Percentiles rank a stretch among this genome's conserved stretches.
phyloP scores from a whole-genome alignment of 2,888 invertebrate genomes.

The Xestia ashworthii region DNA sequence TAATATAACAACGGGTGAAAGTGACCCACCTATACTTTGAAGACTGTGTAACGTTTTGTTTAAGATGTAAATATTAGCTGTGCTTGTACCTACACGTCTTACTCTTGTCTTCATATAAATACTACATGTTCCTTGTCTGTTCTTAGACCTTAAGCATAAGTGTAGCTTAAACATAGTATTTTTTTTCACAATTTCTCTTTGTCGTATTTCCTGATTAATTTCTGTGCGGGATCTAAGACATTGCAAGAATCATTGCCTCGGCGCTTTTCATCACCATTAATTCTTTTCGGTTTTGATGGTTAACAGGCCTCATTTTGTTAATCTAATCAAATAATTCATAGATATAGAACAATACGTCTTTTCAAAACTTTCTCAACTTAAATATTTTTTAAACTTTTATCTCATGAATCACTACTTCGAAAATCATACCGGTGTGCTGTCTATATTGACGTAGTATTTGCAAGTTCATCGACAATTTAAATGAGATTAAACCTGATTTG shows the following conservation, averaged over 20 bases:
- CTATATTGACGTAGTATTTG: not conserved
- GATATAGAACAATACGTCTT: not conserved
- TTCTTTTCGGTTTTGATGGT: not conserved
- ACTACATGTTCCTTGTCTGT: not conserved
- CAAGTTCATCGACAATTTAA: not conserved
- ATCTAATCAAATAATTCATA: not conserved
- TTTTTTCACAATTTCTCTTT: too few species aligned
- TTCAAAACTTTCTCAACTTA: not conserved
- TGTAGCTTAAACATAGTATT: too few species aligned
- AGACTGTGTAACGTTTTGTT: conserved; percentile 38
- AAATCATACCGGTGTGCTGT: not conserved
- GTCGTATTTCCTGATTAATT: not conserved
- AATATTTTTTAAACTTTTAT: not conserved
- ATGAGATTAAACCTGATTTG: not conserved
- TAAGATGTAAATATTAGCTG: conserved; percentile 50
- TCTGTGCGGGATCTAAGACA: not conserved
- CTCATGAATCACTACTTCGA: not conserved
- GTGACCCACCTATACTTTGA: conserved; percentile 26
- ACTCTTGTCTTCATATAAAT: not conserved
- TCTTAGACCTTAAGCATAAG: too few species aligned
- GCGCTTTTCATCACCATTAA: not conserved
- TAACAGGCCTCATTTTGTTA: not conserved
- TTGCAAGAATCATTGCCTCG: not conserved
- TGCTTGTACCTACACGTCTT: not conserved
- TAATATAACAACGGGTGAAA: conserved; percentile 49